Conservation (phyloP, 2,113 vertebrate species). For the Anolis carolinensis region DNA sequence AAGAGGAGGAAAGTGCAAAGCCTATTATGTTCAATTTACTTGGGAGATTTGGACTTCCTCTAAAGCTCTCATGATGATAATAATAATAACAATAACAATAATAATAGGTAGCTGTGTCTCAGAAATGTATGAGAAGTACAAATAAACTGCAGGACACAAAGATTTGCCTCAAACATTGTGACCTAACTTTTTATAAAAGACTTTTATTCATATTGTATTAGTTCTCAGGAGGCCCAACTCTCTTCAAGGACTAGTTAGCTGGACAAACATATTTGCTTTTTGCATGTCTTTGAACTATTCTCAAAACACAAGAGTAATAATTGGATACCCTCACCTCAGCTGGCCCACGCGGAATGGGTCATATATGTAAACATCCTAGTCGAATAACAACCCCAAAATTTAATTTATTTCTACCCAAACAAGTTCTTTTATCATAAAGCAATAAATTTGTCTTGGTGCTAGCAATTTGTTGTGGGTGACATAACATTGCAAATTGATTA, state of each 20-base stretch:
- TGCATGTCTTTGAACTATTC: slow-evolving; percentile 51
- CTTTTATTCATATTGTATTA: neutral
- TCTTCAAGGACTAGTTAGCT: slow-evolving; percentile 50
- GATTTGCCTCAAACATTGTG: neutral
- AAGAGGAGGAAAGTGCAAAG: neutral
- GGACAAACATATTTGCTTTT: slow-evolving; percentile 44
- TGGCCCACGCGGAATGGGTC: slow-evolving; percentile 66
- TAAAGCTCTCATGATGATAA: neutral
- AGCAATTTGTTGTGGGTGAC: slow-evolving; percentile 89
- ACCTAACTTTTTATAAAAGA: neutral
- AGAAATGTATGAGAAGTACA: neutral
- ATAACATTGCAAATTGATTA: slow-evolving; percentile 90
- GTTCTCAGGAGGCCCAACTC: neutral
- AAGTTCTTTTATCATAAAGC: slow-evolving; percentile 92
- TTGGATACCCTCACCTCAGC: slow-evolving; percentile 64
- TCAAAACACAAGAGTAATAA: slow-evolving; percentile 56
- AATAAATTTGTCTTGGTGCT: slow-evolving; percentile 90
- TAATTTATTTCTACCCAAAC: slow-evolving; percentile 90
- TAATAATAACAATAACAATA: too few relatives aligned
- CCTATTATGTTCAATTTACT: rapidly evolving
- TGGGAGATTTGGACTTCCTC: neutral
- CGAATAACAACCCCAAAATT: slow-evolving; percentile 82
- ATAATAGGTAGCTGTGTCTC: rapidly evolving
- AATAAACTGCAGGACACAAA: rapidly evolving
- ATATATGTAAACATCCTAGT: slow-evolving; percentile 76